Conservation (phyloP, 64 coral and sea anemone genomes). For the Pachyseris speciosa region DNA sequence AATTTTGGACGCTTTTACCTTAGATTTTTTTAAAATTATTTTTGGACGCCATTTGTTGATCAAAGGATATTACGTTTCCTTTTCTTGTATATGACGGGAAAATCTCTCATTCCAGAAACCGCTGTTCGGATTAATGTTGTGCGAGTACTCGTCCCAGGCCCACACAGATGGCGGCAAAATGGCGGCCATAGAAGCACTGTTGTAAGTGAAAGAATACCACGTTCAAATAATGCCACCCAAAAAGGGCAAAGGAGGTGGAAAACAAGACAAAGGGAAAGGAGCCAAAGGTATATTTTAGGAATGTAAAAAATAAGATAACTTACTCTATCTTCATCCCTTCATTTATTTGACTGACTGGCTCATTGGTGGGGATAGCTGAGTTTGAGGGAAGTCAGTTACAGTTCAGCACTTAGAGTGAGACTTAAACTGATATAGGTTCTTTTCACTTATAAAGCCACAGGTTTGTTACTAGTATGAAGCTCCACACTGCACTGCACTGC, state of each 20-base stretch:
- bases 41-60: not conserved
- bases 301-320: no score
- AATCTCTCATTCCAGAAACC: not conserved
- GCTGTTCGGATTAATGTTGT: not conserved
- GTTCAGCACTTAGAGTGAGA: no score
- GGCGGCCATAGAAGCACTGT: not conserved
- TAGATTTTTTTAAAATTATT: not conserved
- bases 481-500: no score
- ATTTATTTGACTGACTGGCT: no score
- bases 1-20: not conserved
- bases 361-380: no score
- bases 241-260: constrained; percentile 65
- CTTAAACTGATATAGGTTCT: no score
- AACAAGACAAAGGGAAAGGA: constrained; percentile 78
- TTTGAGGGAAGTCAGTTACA: no score
- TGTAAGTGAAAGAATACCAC: not conserved
- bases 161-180: not conserved
- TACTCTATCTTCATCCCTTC: no score
- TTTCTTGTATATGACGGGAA: not conserved
- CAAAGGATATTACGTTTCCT: not conserved
- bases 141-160: not conserved
- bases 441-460: no score
- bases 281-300: constrained; percentile 56
- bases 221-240: constrained; percentile 62
- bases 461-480: no score